Evolutionary conservation across 2,888 invertebrate species (phyloP), one percentile per base, ranked within the genome.

Genomic region (Rhagonycha lutea): DNA sequence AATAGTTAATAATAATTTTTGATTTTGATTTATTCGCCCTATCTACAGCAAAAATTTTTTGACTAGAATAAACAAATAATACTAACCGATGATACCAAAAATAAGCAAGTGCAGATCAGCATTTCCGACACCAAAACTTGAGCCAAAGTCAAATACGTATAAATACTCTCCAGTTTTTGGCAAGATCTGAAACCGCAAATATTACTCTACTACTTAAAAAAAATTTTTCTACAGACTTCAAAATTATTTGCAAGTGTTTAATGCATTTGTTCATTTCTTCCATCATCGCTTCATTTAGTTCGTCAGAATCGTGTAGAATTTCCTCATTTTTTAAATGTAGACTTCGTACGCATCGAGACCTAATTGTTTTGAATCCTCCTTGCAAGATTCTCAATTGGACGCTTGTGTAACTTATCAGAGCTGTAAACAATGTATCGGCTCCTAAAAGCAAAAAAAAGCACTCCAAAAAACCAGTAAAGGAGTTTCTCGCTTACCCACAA

Each of bases 81-180:
- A 76, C 79, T 76, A 75, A 83, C 83, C n/a, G 79, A 74, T 60
- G 83, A 81, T 9, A 84, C 80, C 28, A 83, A 77, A 74, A 79
- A 84, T 8, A 83, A 74, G 61, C 83, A 83, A 61, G 83, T 83
- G 71, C 84, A 84, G 14, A 83, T 80, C 10, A 83, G 78, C 65
- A 83, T 78, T 62, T 83, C 74, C 8, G 84, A 83, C 68, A 82
- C 80, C 61, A 84, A 72, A n/a, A 81, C 81, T 79, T 84, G 84
- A 1, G 80, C 74, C n/a, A 84, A 79, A 4, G 81, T 81, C 18
- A 83, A 71, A 60, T 80, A 79, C 3, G 81, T 82, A 70, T 79
- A 84, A 10, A 83, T 79, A 10, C 77, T 62, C 75, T 84, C 84
- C 70, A 83, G 77, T 65, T 74, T 75, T 29, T 79, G 72, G 68